These are phyloP conservation scores for Lasiommata megera DNA, from an alignment of 2,888 invertebrate species.

Conservation along the genomic window DNA sequence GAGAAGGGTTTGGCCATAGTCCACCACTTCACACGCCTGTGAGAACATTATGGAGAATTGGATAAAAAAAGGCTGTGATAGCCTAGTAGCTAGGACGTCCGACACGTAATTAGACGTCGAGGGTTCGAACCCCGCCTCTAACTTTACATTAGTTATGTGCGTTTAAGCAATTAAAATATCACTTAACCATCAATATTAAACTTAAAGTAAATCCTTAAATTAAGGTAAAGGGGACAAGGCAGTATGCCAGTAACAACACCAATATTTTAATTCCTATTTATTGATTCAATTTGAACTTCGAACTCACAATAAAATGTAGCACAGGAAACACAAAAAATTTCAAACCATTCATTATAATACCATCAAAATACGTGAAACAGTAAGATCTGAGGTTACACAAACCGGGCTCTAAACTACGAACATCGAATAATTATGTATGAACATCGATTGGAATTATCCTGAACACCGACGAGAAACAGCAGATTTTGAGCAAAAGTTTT, in stretches of 20 bases:
- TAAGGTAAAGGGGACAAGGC: conserved; percentile 11
- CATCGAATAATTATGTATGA: conserved; percentile 47
- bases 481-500: conserved; percentile 77
- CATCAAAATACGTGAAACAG: conserved; percentile 70
- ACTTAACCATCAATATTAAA: too few relatives aligned
- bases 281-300: conserved; percentile 81
- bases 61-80: too few relatives aligned
- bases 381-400: conserved; percentile 64
- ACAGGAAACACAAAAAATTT: conserved; percentile 76
- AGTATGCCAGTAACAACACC: conserved; percentile 61
- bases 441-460: conserved; percentile 48
- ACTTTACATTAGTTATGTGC: too few relatives aligned
- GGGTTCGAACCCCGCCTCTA: too few relatives aligned
- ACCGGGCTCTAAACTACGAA: conserved; percentile 59
- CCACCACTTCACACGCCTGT: too few relatives aligned
- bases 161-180: too few relatives aligned
- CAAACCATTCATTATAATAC: conserved; percentile 69
- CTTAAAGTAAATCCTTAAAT: too few relatives aligned
- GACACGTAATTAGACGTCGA: too few relatives aligned
- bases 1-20: too few relatives aligned
- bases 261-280: conserved; percentile 78
- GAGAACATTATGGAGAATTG: too few relatives aligned
- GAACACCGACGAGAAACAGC: conserved; percentile 59
- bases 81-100: too few relatives aligned
- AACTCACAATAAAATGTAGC: conserved; percentile 81